Evolutionary conservation across 2,888 invertebrate genomes (phyloP).

Genomic region (Andrena chrysosceles): DNA sequence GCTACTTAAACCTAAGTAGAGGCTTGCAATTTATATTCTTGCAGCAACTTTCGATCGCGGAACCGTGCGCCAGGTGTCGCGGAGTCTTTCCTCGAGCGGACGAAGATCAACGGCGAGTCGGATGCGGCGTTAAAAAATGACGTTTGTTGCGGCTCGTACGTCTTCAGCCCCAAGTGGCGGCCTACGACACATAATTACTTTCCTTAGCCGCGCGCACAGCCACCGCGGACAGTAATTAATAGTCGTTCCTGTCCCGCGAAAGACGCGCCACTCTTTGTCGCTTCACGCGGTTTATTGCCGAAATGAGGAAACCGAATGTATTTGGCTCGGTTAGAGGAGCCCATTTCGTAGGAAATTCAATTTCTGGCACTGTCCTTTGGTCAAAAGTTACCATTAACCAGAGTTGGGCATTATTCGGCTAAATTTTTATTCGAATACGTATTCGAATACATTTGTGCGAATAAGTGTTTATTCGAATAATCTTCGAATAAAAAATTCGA

Average conservation of each 20-base stretch:
- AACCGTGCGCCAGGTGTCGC: slow-evolving; percentile 42
- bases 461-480: no score
- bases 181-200: slow-evolving; percentile 66
- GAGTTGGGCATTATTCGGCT: no score
- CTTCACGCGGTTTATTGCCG: slow-evolving; percentile 7
- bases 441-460: no score
- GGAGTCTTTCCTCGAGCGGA: background rate
- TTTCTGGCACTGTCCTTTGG: background rate
- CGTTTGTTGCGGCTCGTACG: slow-evolving; percentile 55
- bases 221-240: slow-evolving; percentile 68
- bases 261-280: slow-evolving; percentile 52
- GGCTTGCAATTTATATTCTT: background rate
- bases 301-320: background rate
- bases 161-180: slow-evolving; percentile 50
- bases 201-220: slow-evolving; percentile 52
- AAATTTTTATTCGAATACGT: no score
- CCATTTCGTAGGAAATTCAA: slow-evolving; percentile 20
- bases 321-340: background rate
- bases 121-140: slow-evolving; percentile 44
- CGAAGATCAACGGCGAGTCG: background rate
- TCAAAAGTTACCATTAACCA: no score
- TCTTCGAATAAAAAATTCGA: no score
- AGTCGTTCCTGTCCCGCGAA: slow-evolving; percentile 51
- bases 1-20: background rate
- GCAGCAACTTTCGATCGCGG: slow-evolving; percentile 17